A percentile compares a stretch with the other conserved stretches of the same genome.
These are phyloP conservation scores for Brevimyrus niger DNA, from an alignment of 2,113 vertebrate species.

Conservation along the genomic window DNA sequence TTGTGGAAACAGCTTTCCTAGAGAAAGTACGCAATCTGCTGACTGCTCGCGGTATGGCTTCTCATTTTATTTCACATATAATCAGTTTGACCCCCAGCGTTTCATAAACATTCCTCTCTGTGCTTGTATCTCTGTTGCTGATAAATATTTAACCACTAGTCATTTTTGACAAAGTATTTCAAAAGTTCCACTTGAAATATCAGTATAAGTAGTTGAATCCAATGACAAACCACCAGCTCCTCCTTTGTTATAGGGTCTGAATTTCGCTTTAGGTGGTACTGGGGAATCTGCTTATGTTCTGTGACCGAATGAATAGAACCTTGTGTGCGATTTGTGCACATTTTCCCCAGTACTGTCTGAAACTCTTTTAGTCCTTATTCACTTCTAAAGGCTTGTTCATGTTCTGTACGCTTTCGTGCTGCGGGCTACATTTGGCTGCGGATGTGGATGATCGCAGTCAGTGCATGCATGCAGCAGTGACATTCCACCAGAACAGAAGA, in stretches of 20 bases:
- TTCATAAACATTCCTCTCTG: background rate
- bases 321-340: background rate
- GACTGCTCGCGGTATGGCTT: slow-evolving; percentile 65
- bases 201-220: background rate
- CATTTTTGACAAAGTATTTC: background rate
- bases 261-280: background rate
- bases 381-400: background rate
- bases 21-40: slow-evolving; percentile 74
- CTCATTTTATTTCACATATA: background rate
- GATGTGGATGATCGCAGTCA: background rate
- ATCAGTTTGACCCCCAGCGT: background rate
- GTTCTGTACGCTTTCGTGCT: background rate
- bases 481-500: background rate
- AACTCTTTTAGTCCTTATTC: background rate
- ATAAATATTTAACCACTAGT: background rate
- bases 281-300: background rate
- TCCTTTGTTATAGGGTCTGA: background rate
- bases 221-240: background rate
- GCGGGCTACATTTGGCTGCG: no score
- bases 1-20: slow-evolving; percentile 74
- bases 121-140: background rate
- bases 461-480: background rate
- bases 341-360: background rate
- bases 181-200: background rate
- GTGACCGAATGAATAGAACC: background rate